Conservation (phyloP, 2,888 invertebrate species). For the Clunio marinus region DNA sequence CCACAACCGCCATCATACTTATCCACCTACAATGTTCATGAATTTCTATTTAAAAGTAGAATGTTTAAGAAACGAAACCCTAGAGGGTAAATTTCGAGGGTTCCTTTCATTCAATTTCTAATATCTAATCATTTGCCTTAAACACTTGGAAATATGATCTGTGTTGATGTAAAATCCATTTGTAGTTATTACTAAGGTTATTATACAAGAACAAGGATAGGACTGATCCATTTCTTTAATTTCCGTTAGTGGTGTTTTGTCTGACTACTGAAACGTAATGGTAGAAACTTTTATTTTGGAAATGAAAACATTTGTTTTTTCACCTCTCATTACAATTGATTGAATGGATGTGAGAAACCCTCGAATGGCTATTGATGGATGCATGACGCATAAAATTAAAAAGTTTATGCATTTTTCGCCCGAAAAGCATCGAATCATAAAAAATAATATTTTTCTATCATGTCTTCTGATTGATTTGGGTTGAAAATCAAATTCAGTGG, state of each 20-base stretch:
- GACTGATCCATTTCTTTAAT: conserved; percentile 31
- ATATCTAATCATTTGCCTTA: not conserved
- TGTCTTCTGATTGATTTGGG: conserved; percentile 36
- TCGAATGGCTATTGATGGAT: conserved; percentile 32
- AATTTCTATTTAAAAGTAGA: not conserved
- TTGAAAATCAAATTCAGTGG: conserved; percentile 2
- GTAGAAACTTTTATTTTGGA: conserved; percentile 11
- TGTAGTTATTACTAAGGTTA: not conserved
- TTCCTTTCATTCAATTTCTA: not conserved
- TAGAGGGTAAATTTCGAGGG: not conserved
- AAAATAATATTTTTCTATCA: not conserved
- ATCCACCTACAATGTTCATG: not conserved
- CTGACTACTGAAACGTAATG: not conserved
- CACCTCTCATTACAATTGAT: conserved; percentile 12
- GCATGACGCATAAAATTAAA: conserved; percentile 35
- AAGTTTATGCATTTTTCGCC: no score
- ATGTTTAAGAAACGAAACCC: not conserved
- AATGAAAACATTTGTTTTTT: conserved; percentile 36
- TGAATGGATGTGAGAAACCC: not conserved
- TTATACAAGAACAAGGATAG: no score
- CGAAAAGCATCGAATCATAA: not conserved
- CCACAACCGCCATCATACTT: no score
- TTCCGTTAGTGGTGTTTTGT: conserved; percentile 16
- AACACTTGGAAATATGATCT: not conserved
- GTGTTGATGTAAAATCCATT: not conserved